These are phyloP conservation scores for Nipponacmea schrenckii DNA, from an alignment of 2,888 invertebrate species.

Conservation along the genomic window DNA sequence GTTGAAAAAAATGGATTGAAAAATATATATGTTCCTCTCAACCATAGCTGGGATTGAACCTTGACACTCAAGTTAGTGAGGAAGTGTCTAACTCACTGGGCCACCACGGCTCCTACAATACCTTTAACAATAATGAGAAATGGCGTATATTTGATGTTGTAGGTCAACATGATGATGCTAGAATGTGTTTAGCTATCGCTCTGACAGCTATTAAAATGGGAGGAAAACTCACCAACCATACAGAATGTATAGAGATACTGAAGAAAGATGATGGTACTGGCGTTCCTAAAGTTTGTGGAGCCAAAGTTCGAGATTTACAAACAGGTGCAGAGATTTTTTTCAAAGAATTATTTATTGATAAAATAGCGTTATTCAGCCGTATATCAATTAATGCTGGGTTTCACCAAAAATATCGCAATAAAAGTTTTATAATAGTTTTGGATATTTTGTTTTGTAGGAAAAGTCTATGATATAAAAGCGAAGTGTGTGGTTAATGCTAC, in stretches of 20 bases:
- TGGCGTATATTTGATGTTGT: constrained; percentile 23
- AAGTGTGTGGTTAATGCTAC: constrained; percentile 98
- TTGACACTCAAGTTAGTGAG: no score
- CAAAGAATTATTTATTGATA: no score
- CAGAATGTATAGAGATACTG: constrained; percentile 80
- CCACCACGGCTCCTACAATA: no score
- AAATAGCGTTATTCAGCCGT: no score
- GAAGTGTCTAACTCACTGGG: no score
- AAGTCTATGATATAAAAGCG: constrained; percentile 73
- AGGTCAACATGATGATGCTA: constrained; percentile 99
- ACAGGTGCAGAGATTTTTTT: constrained; percentile 61
- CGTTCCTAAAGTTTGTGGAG: constrained; percentile 65
- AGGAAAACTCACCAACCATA: constrained; percentile 94
- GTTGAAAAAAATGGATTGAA: no score
- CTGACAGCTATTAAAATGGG: constrained; percentile 95
- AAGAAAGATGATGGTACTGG: constrained; percentile 72
- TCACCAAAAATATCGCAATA: no score
- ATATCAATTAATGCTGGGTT: no score
- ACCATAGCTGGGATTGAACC: no score
- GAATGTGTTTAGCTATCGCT: constrained; percentile 96
- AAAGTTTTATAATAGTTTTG: not conserved
- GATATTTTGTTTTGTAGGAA: constrained; percentile 51
- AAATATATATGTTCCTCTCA: no score
- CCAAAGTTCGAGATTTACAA: constrained; percentile 58
- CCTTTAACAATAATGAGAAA: no score